Percentiles rank a stretch among this genome's conserved stretches.
Conservation (phyloP, 2,797 vertebrate genomes). For the Arremon brunneinucha region DNA sequence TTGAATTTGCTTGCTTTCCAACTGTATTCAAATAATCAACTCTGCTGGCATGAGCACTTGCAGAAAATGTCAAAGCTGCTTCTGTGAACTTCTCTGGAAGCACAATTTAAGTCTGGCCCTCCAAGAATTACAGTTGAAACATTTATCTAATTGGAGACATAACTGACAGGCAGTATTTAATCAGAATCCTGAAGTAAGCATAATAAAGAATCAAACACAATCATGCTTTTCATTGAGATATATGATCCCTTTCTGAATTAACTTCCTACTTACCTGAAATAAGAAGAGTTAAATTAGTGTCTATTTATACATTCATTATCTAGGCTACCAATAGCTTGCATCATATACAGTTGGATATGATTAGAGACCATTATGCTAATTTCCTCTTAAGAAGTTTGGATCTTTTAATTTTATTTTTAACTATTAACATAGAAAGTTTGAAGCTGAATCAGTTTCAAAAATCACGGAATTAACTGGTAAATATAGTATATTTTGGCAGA, state of each 20-base stretch:
- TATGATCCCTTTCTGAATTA: not conserved
- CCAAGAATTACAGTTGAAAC: not conserved
- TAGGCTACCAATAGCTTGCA: not conserved
- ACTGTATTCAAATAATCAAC: not conserved
- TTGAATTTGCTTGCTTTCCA: conserved; percentile 6
- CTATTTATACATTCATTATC: not conserved
- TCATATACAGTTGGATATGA: not conserved
- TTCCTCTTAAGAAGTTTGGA: not conserved
- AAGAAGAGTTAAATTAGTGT: not conserved
- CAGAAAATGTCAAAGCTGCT: conserved; percentile 2
- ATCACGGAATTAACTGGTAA: not conserved
- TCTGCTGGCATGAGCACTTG: not conserved
- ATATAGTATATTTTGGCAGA: not conserved
- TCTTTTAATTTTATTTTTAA: not conserved
- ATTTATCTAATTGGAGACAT: not conserved
- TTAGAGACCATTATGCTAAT: not conserved
- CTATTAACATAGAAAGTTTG: not conserved
- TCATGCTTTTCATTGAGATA: not conserved
- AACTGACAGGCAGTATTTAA: not conserved
- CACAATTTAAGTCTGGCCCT: not conserved
- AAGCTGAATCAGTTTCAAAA: not conserved
- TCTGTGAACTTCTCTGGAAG: not conserved
- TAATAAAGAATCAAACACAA: not conserved
- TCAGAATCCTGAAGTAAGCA: not conserved
- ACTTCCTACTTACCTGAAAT: not conserved